Evolutionary conservation across 2,888 invertebrate species (phyloP), one percentile per base, ranked within the genome.

Genomic region (Rhorus exstirpatorius): DNA sequence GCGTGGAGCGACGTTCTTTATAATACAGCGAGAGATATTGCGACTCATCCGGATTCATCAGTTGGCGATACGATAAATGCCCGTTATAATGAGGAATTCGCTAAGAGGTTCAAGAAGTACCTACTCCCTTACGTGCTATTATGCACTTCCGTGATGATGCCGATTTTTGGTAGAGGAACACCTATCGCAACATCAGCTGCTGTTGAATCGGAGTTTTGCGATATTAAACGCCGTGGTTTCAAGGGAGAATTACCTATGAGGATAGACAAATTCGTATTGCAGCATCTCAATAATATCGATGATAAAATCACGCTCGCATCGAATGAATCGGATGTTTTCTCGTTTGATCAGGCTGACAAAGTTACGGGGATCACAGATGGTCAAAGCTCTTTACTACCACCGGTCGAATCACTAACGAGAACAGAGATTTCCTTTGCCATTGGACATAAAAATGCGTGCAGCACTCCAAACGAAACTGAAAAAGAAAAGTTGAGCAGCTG

Each of bases 191-290:
- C 80, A 8, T 80, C 80, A 10, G 63, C 75, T 2, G 65, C 31
- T 38, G 60, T 75, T 4, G 75, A 80, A 19, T 71, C 60, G 0
- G 80, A 80, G 19, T 80, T 80, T 26, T 24, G 8, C 38, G 80
- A 67, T 35, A n/a, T 80, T 0, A 75, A 80, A 51, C 55, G 35
- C 14, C 74, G 75, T 12, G 26, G 19, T 0, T 79, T 72, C 35
- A 67, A 67, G n/a, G 60, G 74, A n/a, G 12, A 75, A 35, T 19
- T 80, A 41, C 80, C 75, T 10, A 80, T 75, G 31, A 26, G 75
- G 0, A 14, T 51, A 0, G 80, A 80, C 49, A 46, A 58, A 1
- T 80, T 80, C n/a, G 60, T 80, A 3, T 6, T 67, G 6, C 58
- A 68, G 7, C 74, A 75, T 10, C 49, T 79, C 8, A 21, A 63